Evolutionary conservation across 1,140 invertebrate species (phyloP).

Genomic region (Pissodes strobi): DNA sequence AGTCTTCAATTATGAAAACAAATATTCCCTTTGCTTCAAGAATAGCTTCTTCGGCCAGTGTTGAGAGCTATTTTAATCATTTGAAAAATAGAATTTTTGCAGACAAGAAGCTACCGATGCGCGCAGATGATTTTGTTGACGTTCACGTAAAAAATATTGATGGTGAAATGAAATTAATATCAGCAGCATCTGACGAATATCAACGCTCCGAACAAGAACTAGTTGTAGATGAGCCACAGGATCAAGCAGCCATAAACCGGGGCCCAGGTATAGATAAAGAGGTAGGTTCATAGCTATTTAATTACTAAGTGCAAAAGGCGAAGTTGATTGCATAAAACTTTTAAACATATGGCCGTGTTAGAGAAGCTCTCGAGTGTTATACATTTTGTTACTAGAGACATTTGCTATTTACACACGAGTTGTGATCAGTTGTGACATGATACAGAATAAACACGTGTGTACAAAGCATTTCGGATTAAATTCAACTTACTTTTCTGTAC

Average conservation of each 20-base stretch:
- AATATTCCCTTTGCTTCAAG: background rate
- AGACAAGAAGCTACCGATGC: background rate
- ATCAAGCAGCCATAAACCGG: too few relatives aligned
- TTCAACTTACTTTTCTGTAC: background rate
- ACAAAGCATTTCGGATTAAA: too few relatives aligned
- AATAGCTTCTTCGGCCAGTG: background rate
- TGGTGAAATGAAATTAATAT: background rate
- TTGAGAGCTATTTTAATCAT: background rate
- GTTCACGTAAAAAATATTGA: background rate
- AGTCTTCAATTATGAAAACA: too few relatives aligned
- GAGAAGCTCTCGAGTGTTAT: background rate
- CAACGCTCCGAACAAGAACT: slow-evolving; percentile 3
- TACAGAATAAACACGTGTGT: too few relatives aligned
- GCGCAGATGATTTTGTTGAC: background rate
- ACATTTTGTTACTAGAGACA: background rate
- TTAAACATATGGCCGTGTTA: too few relatives aligned
- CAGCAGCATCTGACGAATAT: slow-evolving; percentile 2
- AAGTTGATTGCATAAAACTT: background rate
- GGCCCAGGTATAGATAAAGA: background rate
- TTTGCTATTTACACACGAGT: background rate
- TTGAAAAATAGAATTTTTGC: background rate
- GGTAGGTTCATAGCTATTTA: too few relatives aligned
- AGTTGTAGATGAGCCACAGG: too few relatives aligned
- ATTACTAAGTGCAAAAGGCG: background rate
- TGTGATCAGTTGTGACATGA: background rate